Base-by-base conservation (phyloP, 2,113 vertebrate genomes). In the Pristiophorus japonicus region DNA sequence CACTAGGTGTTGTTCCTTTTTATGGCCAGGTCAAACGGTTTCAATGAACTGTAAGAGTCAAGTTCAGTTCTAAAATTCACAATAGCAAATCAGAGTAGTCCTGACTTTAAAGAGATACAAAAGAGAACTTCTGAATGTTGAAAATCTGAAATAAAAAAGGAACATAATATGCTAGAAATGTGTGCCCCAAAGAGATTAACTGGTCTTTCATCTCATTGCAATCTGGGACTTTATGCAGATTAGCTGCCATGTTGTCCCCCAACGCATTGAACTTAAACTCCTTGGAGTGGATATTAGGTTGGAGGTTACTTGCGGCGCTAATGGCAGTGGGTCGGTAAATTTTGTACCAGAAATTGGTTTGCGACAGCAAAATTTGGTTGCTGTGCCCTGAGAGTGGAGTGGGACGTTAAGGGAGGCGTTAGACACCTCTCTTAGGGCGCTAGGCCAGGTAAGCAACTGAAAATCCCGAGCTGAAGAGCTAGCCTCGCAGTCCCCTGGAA, bases 1-100 rank as follows among this genome's bases (percentile, higher is more conserved):
- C 34, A 65, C 88, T n/a, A 55, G 59, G 88, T 92, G 88, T 92
- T 92, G n/a, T 92, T 92, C 59, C 62, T 92, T 20, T 92, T 92
- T 38, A 63, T 65, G 45, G 93, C 38, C 42, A 47, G 65, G 65
- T 94, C 65, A 94, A 94, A 94, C 47, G 42, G 27, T 94, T 94
- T 94, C 65, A 70, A 51, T 45, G 93, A 94, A 94, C 93, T 45
- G 38, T 94, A 94, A 73, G 18, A 47, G 27, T 94, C 93, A 70
- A 94, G 45, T 47, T 94, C 93, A 70, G 22, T 70, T 45, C 45
- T 94, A 67, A 94, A 30, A 70, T 94, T 94, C 38, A 34, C 45
- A 73, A 51, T 16, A 70, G 66, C 38, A 94, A 51, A 47, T 70
- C 34, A 18, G 16, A 65, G 34, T 45, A 63, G 38, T 63, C n/a